These are phyloP conservation scores for Dendronephthya gigantea DNA, from an alignment of 64 coral and sea anemone genomes.

Conservation along the genomic window DNA sequence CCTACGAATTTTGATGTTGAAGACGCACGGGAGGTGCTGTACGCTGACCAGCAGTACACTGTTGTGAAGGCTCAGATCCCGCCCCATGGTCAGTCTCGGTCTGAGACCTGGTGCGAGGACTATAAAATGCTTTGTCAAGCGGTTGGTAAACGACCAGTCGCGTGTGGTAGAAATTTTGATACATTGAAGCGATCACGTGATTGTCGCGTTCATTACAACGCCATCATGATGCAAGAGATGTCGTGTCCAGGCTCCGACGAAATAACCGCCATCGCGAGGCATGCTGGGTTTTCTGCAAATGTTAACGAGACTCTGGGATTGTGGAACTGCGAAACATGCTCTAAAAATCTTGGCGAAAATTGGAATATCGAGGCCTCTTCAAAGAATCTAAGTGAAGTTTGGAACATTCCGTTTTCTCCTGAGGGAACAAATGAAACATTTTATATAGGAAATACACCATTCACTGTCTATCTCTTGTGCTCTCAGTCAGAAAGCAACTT, in stretches of 20 bases:
- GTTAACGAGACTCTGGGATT: constrained; percentile 10
- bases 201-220: constrained; percentile 15
- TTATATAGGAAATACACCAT: not conserved
- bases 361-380: constrained; percentile 1
- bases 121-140: constrained; percentile 31
- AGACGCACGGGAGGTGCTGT: not conserved
- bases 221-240: constrained; percentile 15
- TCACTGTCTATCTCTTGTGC: not conserved
- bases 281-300: constrained; percentile 13
- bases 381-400: too few species aligned
- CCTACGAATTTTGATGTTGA: not conserved
- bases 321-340: not conserved
- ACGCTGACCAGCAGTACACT: not conserved
- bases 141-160: constrained; percentile 23
- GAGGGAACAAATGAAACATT: too few species aligned
- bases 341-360: constrained; percentile 1
- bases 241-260: not conserved
- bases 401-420: constrained; percentile 11
- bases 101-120: constrained; percentile 39
- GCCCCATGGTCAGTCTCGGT: constrained; percentile 11
- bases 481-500: not conserved
- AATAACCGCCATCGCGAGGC: not conserved
- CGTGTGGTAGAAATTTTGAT: not conserved
- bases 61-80: constrained; percentile 26
- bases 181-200: not conserved